Conservation (phyloP, 2,113 vertebrate species). For the Sorex fumeus region DNA sequence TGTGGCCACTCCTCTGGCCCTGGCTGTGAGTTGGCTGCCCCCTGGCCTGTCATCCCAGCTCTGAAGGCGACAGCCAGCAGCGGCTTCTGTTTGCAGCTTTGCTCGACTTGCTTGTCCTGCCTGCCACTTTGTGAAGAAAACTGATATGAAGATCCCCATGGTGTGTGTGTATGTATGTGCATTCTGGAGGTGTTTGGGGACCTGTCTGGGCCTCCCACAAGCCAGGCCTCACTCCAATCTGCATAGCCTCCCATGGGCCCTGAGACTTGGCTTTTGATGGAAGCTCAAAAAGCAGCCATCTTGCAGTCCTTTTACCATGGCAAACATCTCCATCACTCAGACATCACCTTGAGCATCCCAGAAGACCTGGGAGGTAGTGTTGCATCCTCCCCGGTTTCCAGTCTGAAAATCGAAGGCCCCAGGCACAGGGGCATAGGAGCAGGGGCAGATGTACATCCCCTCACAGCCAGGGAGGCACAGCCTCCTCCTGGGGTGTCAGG, state of each 20-base stretch:
- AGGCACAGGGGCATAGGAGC: not conserved
- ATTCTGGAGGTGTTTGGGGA: no score
- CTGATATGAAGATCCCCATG: not conserved
- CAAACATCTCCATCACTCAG: no score
- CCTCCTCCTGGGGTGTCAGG: no score
- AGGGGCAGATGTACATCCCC: not conserved
- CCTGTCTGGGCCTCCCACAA: no score
- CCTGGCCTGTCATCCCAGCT: not conserved
- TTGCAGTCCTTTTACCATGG: no score
- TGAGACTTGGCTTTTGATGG: no score
- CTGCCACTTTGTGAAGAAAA: not conserved
- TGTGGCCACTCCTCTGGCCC: no score
- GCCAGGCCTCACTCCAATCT: no score
- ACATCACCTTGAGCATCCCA: not conserved
- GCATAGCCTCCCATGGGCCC: no score
- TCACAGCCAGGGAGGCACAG: accelerated
- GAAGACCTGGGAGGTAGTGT: not conserved
- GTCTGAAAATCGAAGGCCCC: not conserved
- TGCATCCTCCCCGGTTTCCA: no score
- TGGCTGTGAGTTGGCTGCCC: not conserved
- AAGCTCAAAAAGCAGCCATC: no score
- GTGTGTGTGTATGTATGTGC: no score
- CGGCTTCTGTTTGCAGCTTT: not conserved
- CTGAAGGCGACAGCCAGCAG: not conserved
- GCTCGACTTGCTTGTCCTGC: not conserved